Conservation (phyloP, 2,113 vertebrate species). For the Clinocottus analis region DNA sequence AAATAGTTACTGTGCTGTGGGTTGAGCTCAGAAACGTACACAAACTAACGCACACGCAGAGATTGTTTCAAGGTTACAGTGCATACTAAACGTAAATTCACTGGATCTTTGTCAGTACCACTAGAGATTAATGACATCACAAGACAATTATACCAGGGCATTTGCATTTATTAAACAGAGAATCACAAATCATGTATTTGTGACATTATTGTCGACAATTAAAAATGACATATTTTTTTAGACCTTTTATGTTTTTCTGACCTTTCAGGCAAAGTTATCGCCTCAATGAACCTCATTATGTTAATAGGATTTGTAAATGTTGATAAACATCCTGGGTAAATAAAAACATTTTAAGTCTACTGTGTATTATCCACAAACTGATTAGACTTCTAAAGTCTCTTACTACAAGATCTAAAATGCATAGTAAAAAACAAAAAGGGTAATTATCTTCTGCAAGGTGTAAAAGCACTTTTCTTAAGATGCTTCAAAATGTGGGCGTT, state of each 20-base stretch:
- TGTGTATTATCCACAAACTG: too few species aligned
- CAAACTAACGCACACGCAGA: not conserved
- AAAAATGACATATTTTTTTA: not conserved
- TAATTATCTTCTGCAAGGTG: not conserved
- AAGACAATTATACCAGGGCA: not conserved
- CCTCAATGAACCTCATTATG: not conserved
- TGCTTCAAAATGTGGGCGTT: not conserved
- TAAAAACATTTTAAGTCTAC: not conserved
- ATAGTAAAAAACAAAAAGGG: not conserved
- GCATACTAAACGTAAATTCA: not conserved
- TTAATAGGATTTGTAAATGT: constrained; percentile 5
- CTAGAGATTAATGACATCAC: not conserved
- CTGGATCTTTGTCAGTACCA: not conserved
- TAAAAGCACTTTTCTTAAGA: not conserved
- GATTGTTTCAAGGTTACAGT: not conserved
- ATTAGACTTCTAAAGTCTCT: not conserved
- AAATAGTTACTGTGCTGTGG: constrained; percentile 12
- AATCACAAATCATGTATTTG: not conserved
- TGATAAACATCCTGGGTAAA: constrained; percentile 4
- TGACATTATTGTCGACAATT: not conserved
- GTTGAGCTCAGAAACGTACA: constrained; percentile 19
- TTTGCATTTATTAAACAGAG: not conserved
- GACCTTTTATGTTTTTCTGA: not conserved
- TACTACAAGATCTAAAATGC: not conserved
- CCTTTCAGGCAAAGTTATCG: not conserved